Evolutionary conservation across 2,888 invertebrate genomes (phyloP), one percentile per base, ranked within the genome.

Genomic region (Hecatera dysodea): DNA sequence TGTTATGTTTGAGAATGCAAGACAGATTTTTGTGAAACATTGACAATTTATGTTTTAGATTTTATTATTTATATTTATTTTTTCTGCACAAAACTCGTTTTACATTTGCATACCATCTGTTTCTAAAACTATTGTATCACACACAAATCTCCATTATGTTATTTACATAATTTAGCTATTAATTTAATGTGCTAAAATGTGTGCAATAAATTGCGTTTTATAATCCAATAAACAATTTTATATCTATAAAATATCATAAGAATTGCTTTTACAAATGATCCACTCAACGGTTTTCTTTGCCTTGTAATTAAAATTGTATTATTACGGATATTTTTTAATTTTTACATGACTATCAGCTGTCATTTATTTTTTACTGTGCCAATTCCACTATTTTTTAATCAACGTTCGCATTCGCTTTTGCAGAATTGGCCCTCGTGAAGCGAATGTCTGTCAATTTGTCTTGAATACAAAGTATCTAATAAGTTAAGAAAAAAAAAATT

Each of bases 161-260:
- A 68, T 77, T 77, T 36, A 44, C 67, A 72, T 78, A 72, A 78
- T 67, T 67, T 46, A 4, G 24, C 53, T 24, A 63, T 73, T 59
- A 42, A 63, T 77, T 33, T 33, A 77, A 77, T 77, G 44, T 63
- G 24, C 24, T 29, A 76, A 59, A 63, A 57, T 67, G 50, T 59
- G 36, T 77, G 59, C 42, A 65, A 66, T 66, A 59, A 76, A 71
- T 66, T 72, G 48, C 48, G 53, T 65, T 56, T 56, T 50, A 24
- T 53, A 53, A 68, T 68, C 33, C 50, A 62, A 78, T 68, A 62
- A 56, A 64, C 22, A 22, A 22, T 15, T 22, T 36, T 36, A 46
- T 42, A 56, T 67, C 42, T 33, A 3, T 15, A 11, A 50, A 46
- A 57, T 48, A 46, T 29, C 24, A 48, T 61, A 55, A 9, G 9